Evolutionary conservation across 2,888 invertebrate species (phyloP).

Genomic region (Metellina segmentata): DNA sequence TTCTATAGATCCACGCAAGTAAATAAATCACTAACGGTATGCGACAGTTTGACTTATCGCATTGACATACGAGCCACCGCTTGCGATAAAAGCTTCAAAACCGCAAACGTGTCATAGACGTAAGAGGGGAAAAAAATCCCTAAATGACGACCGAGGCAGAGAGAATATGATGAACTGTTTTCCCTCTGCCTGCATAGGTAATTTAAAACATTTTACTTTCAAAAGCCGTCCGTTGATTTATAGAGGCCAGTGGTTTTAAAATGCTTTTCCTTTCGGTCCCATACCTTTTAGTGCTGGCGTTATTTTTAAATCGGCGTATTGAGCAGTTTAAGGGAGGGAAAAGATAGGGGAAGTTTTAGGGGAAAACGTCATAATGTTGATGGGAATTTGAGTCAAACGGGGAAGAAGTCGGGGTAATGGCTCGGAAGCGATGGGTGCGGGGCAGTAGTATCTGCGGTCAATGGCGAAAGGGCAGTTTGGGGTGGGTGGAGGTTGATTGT

Average conservation of each 20-base stretch:
- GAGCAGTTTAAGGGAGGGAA: slow-evolving; percentile 44
- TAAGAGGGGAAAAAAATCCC: slow-evolving; percentile 8
- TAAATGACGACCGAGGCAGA: slow-evolving; percentile 53
- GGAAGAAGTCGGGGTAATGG: slow-evolving; percentile 43
- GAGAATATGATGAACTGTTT: slow-evolving; percentile 72
- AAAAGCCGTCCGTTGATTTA: slow-evolving; percentile 56
- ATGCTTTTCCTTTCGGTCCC: slow-evolving; percentile 11
- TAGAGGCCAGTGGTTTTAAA: slow-evolving; percentile 45
- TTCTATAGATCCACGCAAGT: slow-evolving; percentile 50
- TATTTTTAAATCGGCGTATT: slow-evolving; percentile 69
- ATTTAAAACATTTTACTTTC: slow-evolving; percentile 77
- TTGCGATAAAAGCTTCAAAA: slow-evolving; percentile 68
- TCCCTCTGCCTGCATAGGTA: slow-evolving; percentile 62
- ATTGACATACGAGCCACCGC: slow-evolving; percentile 65
- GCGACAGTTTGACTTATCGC: slow-evolving; percentile 75
- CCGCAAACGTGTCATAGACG: slow-evolving; percentile 53
- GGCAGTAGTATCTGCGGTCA: slow-evolving; percentile 25
- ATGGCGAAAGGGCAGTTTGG: slow-evolving; percentile 11
- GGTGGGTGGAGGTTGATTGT: slow-evolving; percentile 32
- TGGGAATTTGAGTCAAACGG: slow-evolving; percentile 33
- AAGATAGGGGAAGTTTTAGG: slow-evolving; percentile 1
- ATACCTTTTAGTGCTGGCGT: slow-evolving; percentile 51
- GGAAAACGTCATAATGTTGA: neutral
- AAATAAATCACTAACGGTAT: slow-evolving; percentile 72
- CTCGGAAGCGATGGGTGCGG: slow-evolving; percentile 24